phyloP scores from a whole-genome alignment of 2,888 invertebrate genomes.

The Pseudanteris insignis region DNA sequence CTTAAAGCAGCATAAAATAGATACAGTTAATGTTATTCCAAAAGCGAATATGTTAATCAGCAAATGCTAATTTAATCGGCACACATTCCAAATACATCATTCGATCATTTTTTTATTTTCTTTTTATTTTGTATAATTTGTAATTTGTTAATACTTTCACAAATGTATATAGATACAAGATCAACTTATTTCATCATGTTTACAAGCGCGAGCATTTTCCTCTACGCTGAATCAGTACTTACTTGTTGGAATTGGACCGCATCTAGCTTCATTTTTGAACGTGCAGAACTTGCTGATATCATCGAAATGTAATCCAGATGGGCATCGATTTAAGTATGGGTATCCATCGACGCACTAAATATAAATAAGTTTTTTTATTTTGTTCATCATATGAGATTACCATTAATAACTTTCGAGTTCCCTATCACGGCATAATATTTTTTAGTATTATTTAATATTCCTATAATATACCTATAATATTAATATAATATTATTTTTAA shows the following conservation, averaged over 20 bases:
- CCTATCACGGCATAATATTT: no score
- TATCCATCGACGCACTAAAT: constrained; percentile 88
- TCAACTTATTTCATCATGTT: constrained; percentile 17
- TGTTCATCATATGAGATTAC: background rate
- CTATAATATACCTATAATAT: no score
- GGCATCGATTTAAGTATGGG: constrained; percentile 88
- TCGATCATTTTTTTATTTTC: constrained; percentile 26
- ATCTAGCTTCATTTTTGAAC: constrained; percentile 87
- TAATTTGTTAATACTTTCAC: constrained; percentile 33
- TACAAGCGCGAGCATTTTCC: background rate
- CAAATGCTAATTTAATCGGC: constrained; percentile 35
- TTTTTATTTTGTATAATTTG: constrained; percentile 27
- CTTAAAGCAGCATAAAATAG: constrained; percentile 18
- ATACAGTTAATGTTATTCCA: constrained; percentile 28
- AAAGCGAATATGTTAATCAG: constrained; percentile 39
- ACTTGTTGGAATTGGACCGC: constrained; percentile 90
- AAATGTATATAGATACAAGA: constrained; percentile 20
- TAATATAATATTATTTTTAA: no score
- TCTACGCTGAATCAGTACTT: constrained; percentile 66
- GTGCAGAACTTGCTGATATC: constrained; percentile 90
- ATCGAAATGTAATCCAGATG: constrained; percentile 89
- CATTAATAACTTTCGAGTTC: no score
- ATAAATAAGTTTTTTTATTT: no score
- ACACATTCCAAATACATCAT: constrained; percentile 36
- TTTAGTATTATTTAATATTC: no score